A percentile compares a stretch with the other conserved stretches of the same genome.
Conservation (phyloP, 2,888 invertebrate species). For the Piscicola geometra region DNA sequence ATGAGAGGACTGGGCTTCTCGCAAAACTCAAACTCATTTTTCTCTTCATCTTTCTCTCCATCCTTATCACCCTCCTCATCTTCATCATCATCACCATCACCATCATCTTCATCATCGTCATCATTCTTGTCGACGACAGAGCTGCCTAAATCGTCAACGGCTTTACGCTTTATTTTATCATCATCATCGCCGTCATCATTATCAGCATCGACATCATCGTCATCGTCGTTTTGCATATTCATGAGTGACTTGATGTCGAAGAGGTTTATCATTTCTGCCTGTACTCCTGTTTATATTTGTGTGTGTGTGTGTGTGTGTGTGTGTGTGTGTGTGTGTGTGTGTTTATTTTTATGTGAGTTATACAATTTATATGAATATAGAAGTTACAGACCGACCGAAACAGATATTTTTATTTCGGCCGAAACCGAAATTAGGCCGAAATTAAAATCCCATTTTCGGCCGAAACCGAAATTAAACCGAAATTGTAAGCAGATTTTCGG, state of each 20-base stretch:
- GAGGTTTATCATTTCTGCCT: constrained; percentile 7
- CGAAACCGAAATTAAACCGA: no score
- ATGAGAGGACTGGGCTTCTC: constrained; percentile 1
- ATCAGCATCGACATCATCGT: background rate
- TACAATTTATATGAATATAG: no score
- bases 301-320: no score
- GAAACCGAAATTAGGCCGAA: no score
- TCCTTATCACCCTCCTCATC: background rate
- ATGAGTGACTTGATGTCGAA: constrained; percentile 7
- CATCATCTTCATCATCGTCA: background rate
- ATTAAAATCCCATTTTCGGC: no score
- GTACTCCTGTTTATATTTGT: background rate
- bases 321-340: no score
- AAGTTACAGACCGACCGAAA: no score
- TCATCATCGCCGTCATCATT: background rate
- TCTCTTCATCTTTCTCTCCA: no score
- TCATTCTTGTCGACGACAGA: background rate
- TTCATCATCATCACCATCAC: constrained; percentile 5
- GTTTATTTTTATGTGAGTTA: no score
- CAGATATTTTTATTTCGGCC: no score
- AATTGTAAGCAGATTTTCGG: no score
- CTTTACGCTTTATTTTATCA: background rate
- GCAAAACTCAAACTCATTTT: background rate
- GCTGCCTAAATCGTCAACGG: background rate
- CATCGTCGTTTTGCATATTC: background rate